phyloP scores from a whole-genome alignment of 2,797 vertebrate species.

The Tapera naevia region DNA sequence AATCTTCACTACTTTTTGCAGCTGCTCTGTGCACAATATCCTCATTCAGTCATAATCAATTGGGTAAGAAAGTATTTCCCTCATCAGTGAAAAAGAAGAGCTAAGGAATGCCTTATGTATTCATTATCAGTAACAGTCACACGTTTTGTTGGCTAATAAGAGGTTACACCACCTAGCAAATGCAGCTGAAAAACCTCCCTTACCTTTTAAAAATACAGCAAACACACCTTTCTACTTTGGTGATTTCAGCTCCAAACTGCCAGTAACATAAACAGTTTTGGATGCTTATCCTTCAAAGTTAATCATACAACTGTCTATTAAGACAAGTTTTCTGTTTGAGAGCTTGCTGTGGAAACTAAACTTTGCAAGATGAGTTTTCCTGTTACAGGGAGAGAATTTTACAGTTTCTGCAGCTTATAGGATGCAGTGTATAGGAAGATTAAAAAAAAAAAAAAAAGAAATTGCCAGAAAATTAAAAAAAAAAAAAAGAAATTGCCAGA shows the following conservation, averaged over 20 bases:
- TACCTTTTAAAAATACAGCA: neutral
- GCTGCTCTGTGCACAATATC: neutral
- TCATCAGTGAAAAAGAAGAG: conserved; percentile 23
- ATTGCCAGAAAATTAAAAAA: neutral
- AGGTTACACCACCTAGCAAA: neutral
- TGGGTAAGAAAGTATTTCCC: conserved; percentile 33
- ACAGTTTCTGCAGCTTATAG: neutral
- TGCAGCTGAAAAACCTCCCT: neutral
- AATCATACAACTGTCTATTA: neutral
- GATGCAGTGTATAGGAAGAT: neutral
- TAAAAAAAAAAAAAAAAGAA: too few relatives aligned
- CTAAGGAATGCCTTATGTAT: neutral
- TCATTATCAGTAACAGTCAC: neutral
- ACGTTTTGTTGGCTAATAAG: neutral
- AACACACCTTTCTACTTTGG: neutral
- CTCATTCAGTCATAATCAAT: conserved; percentile 20
- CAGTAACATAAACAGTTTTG: neutral
- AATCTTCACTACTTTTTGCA: conserved; percentile 28
- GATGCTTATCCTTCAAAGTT: neutral
- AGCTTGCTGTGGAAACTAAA: neutral
- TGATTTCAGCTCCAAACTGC: neutral
- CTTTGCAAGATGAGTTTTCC: neutral
- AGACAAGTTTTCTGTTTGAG: neutral
- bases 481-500: neutral
- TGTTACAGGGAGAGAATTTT: neutral